These are phyloP conservation scores for Lycaena phlaeas DNA, from an alignment of 2,888 invertebrate genomes.

Conservation along the genomic window DNA sequence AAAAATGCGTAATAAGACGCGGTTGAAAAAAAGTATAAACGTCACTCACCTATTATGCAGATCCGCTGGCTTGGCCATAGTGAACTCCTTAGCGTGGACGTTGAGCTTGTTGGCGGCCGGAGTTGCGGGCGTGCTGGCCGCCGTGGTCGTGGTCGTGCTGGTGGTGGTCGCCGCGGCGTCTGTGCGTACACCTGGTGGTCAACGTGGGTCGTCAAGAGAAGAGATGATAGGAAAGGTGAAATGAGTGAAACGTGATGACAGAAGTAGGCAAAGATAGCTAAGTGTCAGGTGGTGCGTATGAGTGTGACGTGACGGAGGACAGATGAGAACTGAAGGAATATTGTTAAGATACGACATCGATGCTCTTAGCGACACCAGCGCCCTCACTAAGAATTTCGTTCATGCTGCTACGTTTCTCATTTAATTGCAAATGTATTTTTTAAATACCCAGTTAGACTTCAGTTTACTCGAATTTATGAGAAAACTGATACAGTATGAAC, in stretches of 20 bases:
- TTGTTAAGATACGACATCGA: slow-evolving; percentile 16
- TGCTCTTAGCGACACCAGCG: slow-evolving; percentile 14
- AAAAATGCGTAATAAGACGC: no score
- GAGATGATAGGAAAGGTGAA: slow-evolving; percentile 52
- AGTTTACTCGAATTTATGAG: no score
- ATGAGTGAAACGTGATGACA: slow-evolving; percentile 20
- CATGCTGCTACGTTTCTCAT: neutral
- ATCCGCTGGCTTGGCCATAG: slow-evolving; percentile 79
- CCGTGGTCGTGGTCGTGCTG: slow-evolving; percentile 35
- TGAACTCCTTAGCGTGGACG: slow-evolving; percentile 92
- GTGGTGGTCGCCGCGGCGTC: slow-evolving; percentile 62
- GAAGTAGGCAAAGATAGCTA: no score
- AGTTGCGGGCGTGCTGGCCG: slow-evolving; percentile 34
- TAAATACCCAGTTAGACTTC: no score
- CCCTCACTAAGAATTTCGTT: neutral
- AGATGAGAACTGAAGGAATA: neutral
- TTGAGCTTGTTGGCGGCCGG: slow-evolving; percentile 77
- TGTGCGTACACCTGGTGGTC: slow-evolving; percentile 75
- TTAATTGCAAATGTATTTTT: neutral
- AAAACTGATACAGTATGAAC: no score
- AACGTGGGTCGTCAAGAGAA: slow-evolving; percentile 64
- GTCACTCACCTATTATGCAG: slow-evolving; percentile 66
- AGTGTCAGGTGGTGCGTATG: no score
- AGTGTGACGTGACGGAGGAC: neutral
- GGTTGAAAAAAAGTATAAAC: slow-evolving; percentile 13